Evolutionary conservation across 2,113 vertebrate species (phyloP), one percentile per base, ranked within the genome.

Genomic region (Tympanuchus pallidicinctus): DNA sequence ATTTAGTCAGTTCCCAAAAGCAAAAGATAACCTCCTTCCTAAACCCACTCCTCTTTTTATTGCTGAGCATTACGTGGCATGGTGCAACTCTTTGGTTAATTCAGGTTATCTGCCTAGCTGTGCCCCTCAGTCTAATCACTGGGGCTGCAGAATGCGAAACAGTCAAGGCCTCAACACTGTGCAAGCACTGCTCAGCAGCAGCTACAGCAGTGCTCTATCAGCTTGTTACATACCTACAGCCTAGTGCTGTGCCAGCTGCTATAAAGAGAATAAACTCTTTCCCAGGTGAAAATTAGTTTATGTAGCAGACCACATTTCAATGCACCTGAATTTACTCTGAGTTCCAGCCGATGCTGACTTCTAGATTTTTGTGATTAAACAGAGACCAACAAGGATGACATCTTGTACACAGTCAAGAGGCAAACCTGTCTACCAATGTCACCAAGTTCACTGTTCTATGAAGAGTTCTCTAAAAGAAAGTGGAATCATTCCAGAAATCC

Each of bases 61-160:
- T 73, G 9, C 12, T 7, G 12, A 66, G 8, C 6, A 5, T 34
- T 38, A 13, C 3, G 11, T 28, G 14, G 11, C 22, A 24, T 16
- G 7, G 38, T 70, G 60, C 24, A 43, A 28, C n/a, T 63, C 40
- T 47, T 11, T 13, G 12, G 20, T 52, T 38, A 22, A 10, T 70
- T 57, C 17, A 19, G 40, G 24, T 78, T 61, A n/a, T 27, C 71
- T 78, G 24, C 56, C 34, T 61, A 22, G 6, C 18, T 74, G 5
- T 48, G 8, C 7, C 8, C 3, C 8, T 2, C 36, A 43, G 5
- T 28, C 36, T 75, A 0, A 72, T 57, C 32, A 57, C 30, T 5
- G 6, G 1, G 4, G 13, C 10, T 15, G 6, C 27, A 34, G 2
- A 32, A 13, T 66, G 73, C 27, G 34, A 75, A 60, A n/a, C 8